phyloP scores from a whole-genome alignment of 2,113 vertebrate genomes.

The Hyla sarda region DNA sequence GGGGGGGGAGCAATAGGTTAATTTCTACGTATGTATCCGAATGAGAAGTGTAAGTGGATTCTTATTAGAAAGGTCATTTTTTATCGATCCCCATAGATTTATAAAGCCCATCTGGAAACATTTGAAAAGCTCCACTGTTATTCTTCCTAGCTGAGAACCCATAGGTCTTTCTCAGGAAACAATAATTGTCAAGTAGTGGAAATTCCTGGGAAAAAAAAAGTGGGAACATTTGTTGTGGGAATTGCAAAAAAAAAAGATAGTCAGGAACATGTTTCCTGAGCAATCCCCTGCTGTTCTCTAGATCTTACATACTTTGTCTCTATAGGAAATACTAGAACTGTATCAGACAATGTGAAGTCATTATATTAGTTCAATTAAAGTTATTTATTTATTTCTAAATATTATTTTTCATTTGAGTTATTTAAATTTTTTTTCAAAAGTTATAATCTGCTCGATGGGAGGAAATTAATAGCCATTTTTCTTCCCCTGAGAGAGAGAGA shows the following conservation, averaged over 20 bases:
- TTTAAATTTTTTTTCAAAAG: not conserved
- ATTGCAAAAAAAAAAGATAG: conserved; percentile 47
- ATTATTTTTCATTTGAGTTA: not conserved
- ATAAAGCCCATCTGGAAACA: conserved; percentile 60
- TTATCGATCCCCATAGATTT: conserved; percentile 59
- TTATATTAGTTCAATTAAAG: not conserved
- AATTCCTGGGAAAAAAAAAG: conserved; percentile 58
- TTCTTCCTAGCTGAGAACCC: conserved; percentile 59
- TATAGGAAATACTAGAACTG: not conserved
- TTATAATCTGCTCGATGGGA: conserved; percentile 1
- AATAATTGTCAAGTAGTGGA: conserved; percentile 60
- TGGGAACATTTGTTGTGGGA: conserved; percentile 59
- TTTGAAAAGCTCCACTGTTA: conserved; percentile 52
- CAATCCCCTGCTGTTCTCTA: conserved; percentile 43
- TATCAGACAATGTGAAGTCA: not conserved
- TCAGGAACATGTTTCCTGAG: conserved; percentile 54
- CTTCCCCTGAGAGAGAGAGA: conserved; percentile 4
- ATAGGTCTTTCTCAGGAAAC: conserved; percentile 60
- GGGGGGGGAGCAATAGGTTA: conserved; percentile 49
- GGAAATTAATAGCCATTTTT: not conserved
- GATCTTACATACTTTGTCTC: conserved; percentile 17
- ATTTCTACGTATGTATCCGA: conserved; percentile 52
- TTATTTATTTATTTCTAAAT: not conserved
- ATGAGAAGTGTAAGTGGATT: conserved; percentile 58
- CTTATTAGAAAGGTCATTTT: conserved; percentile 60